A percentile compares a stretch with the other conserved stretches of the same genome.
Conservation (phyloP, 2,113 vertebrate genomes). For the Hydrochoerus hydrochaeris region DNA sequence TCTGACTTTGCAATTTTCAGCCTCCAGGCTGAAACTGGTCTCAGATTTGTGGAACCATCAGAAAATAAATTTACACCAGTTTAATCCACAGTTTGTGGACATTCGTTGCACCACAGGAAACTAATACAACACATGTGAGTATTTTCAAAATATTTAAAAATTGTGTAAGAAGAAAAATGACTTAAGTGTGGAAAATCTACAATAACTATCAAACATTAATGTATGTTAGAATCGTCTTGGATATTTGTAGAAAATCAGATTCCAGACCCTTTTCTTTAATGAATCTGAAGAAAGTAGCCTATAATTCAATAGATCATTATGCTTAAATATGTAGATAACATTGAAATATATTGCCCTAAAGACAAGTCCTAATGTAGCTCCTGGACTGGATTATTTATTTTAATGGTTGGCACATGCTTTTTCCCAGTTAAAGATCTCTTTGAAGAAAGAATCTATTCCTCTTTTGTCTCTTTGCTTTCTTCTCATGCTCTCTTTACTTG, state of each 20-base stretch:
- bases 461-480: neutral
- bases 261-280: neutral
- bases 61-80: slow-evolving; percentile 9
- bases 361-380: neutral
- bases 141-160: slow-evolving; percentile 22
- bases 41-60: neutral
- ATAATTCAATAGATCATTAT: neutral
- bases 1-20: neutral
- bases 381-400: neutral
- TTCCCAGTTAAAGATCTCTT: neutral
- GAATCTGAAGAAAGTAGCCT: neutral
- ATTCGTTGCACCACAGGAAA: neutral
- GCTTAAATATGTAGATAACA: neutral
- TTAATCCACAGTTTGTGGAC: neutral
- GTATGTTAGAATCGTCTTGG: neutral
- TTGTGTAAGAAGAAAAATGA: neutral
- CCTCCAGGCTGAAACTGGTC: neutral
- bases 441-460: neutral
- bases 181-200: neutral
- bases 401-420: neutral
- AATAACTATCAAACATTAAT: neutral
- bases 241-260: neutral
- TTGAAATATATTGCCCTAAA: neutral
- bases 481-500: neutral
- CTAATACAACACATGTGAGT: neutral